phyloP scores from a whole-genome alignment of 2,888 invertebrate genomes.

The Ennomos erosarius region DNA sequence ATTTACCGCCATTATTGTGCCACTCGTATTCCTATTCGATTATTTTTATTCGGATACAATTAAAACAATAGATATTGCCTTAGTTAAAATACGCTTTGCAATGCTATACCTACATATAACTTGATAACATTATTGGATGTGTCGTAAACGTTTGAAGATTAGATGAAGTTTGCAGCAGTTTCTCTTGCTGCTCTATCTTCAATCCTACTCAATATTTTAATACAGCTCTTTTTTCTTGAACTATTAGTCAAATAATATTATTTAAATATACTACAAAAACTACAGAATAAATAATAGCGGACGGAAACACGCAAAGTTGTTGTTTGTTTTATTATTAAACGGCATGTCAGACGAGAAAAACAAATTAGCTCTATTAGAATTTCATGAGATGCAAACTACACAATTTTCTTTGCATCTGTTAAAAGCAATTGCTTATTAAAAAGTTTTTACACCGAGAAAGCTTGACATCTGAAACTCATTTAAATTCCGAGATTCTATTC shows the following conservation, averaged over 20 bases:
- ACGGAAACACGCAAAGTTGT: too few species aligned
- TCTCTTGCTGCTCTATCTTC: too few species aligned
- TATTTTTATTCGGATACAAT: conserved; percentile 56
- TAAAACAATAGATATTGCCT: conserved; percentile 32
- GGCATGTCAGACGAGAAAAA: conserved; percentile 7
- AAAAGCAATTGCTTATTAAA: conserved; percentile 38
- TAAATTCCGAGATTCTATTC: conserved; percentile 60
- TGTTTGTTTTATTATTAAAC: neutral
- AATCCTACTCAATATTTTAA: too few species aligned
- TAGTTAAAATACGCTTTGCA: conserved; percentile 11
- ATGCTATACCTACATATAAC: neutral
- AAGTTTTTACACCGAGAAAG: conserved; percentile 44
- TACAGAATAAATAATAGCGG: too few species aligned
- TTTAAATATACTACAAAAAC: too few species aligned
- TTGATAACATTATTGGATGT: conserved; percentile 2
- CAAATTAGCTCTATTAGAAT: conserved; percentile 30
- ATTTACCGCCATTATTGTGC: conserved; percentile 76
- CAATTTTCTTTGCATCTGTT: conserved; percentile 32
- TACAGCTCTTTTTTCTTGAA: too few species aligned
- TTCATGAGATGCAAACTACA: conserved; percentile 33
- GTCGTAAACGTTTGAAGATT: neutral
- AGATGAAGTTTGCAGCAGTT: neutral
- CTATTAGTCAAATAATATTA: too few species aligned
- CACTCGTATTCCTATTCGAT: conserved; percentile 71
- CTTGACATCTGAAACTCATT: conserved; percentile 53